Base-by-base conservation (phyloP, 2,113 vertebrate species). In the Sceloporus undulatus region DNA sequence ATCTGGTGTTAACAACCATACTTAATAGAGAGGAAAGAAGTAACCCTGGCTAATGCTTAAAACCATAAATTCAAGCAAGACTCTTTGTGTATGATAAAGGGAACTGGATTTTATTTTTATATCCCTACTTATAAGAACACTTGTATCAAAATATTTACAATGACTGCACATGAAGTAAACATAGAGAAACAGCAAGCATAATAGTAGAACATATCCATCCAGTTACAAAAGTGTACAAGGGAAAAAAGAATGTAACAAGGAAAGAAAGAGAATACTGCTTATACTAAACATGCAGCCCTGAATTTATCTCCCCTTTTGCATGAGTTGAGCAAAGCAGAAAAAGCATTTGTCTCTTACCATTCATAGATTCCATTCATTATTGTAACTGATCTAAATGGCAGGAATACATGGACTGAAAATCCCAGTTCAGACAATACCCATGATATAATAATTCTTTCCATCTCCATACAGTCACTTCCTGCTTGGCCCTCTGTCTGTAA, bases 81-180 rank as follows among this genome's bases (percentile, higher is more conserved):
- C 59, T 82, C 68, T 89, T 62, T 21, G 6, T 75, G 89, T 93
- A 82, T 93, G 38, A 89, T 93, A 93, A 95, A 96, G 92, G 87
- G 93, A 95, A 95, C 91, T 94, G 92, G 92, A 95, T 94, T 96
- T 93, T 96, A 91, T 95, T 97, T 97, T 96, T 94, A 95, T 96
- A 94, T 95, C 94, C 94, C 94, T 92, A 93, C 92, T 93, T 94
- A 95, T 96, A 97, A 96, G 96, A 97, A 97, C 95, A 97, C 56
- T 95, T 95, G 94, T 97, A 97, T 97, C 92, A 97, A 97, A 97
- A 97, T 97, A 97, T 97, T 97, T 97, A 97, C 97, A 97, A 87
- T 97, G 94, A 96, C 95, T 94, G 93, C 80, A 94, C 96, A 94
- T 93, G 96, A 96, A 96, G 96, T 95, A 95, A 95, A 87, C 87